Evolutionary conservation across 2,113 vertebrate genomes (phyloP).

Genomic region (Jacana jacana): DNA sequence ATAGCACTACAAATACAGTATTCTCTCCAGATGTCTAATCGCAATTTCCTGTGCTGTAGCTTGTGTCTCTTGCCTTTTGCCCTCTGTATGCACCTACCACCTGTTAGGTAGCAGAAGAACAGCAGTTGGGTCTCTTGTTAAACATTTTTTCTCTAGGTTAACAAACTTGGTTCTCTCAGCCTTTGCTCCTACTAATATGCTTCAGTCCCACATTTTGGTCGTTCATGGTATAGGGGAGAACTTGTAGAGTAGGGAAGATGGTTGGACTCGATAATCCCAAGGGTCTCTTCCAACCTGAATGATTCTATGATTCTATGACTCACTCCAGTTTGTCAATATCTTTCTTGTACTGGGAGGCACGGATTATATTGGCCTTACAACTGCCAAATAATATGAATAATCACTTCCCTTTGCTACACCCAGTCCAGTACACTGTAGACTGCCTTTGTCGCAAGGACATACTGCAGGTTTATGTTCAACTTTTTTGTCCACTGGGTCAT

Average conservation of each 20-base stretch:
- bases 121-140: background rate
- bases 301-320: too few species aligned
- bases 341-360: background rate
- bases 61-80: background rate
- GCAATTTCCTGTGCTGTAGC: background rate
- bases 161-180: background rate
- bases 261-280: too few species aligned
- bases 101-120: background rate
- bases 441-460: background rate
- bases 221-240: too few species aligned
- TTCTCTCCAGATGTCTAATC: background rate
- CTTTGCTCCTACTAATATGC: background rate
- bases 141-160: background rate
- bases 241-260: too few species aligned
- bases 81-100: background rate
- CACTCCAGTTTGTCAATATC: background rate
- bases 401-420: background rate
- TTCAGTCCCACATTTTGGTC: background rate
- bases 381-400: background rate
- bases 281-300: too few species aligned
- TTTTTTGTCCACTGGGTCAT: background rate
- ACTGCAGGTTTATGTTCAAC: background rate
- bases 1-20: background rate
- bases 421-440: background rate
- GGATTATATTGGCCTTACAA: background rate